These are phyloP conservation scores for Agriotes lineatus DNA, from an alignment of 2,888 invertebrate species.

Conservation along the genomic window DNA sequence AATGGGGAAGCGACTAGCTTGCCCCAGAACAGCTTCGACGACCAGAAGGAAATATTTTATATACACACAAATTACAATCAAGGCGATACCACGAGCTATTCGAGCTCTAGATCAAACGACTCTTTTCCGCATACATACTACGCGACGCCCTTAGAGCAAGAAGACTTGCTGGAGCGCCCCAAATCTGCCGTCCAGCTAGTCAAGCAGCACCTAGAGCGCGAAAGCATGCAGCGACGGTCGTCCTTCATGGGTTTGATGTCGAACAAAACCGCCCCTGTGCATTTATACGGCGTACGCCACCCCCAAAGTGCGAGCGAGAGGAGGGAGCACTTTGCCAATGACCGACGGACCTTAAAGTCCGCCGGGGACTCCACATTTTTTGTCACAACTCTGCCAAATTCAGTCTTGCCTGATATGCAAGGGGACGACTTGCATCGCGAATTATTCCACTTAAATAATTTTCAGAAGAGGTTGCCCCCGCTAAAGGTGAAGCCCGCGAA, in stretches of 20 bases:
- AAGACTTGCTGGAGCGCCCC: constrained; percentile 52
- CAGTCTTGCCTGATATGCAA: constrained; percentile 46
- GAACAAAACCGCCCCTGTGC: constrained; percentile 62
- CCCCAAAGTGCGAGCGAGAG: constrained; percentile 49
- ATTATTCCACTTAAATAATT: constrained; percentile 49
- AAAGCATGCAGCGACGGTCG: constrained; percentile 38
- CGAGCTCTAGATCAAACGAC: constrained; percentile 49
- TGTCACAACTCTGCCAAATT: constrained; percentile 48
- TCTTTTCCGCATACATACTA: constrained; percentile 58
- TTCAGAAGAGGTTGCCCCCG: constrained; percentile 35
- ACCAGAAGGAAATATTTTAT: constrained; percentile 23
- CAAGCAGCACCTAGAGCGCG: constrained; percentile 59
- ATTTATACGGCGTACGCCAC: constrained; percentile 50
- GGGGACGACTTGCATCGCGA: constrained; percentile 52
- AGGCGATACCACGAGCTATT: constrained; percentile 24
- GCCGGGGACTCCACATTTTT: constrained; percentile 58
- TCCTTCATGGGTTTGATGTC: constrained; percentile 50
- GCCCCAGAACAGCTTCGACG: constrained; percentile 6
- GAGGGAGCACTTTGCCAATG: constrained; percentile 26
- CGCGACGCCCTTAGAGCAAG: constrained; percentile 36
- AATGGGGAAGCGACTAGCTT: constrained; percentile 46
- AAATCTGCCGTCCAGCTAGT: constrained; percentile 63
- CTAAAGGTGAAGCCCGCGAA: constrained; percentile 32
- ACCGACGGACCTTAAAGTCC: constrained; percentile 56
- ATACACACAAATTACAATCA: constrained; percentile 14